Evolutionary conservation across 1,140 invertebrate species (phyloP), one percentile per base, ranked within the genome.

Genomic region (Ctenoplectra terminalis): DNA sequence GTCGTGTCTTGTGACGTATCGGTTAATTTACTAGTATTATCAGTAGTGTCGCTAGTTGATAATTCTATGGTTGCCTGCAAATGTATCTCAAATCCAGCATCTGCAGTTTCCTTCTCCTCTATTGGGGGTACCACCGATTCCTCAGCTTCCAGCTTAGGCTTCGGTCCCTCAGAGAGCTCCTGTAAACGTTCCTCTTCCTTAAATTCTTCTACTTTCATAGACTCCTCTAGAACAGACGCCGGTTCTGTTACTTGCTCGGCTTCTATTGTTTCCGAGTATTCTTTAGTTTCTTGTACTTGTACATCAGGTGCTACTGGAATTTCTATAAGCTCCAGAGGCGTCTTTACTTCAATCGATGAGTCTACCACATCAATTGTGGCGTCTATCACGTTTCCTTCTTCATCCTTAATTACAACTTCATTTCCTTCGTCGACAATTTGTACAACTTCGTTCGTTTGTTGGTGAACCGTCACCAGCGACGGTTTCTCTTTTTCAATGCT

Each of bases 1-100:
- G 90, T 89, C 0, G 74, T 85, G 58, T 92, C 88, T 52, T 82
- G 86, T 31, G 90, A 87, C 13, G 66, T 70, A 31, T 89, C 85
- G 0, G 75, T 80, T 9, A 79, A 87, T 64, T 86, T 73, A n/a
- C 34, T 40, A 3, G 46, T 54, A 13, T 26, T 46, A 8, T 92
- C 90, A 15, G 89, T 83, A 1, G 90, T 90, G 34, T 87, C 83
- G 48, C 89, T 92, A 40, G 81, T 90, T 0, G 89, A 86, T 43
- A 94, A 34, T 83, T 94, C 90, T 40, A 94, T 89, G 2, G 90
- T 94, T 0, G 93, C 91, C 66, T 90, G 83, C n/a, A 94, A 87
- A 43, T 89, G 91, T 34, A 94, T 92, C 78, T 93, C 92, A 48
- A 90, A 91, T 61, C 87, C 83, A 31, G 87, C 84, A 15, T 92